A percentile compares a stretch with the other conserved stretches of the same genome.
Evolutionary conservation across 1,140 invertebrate genomes (phyloP).

Genomic region (Drosophila repletoides): DNA sequence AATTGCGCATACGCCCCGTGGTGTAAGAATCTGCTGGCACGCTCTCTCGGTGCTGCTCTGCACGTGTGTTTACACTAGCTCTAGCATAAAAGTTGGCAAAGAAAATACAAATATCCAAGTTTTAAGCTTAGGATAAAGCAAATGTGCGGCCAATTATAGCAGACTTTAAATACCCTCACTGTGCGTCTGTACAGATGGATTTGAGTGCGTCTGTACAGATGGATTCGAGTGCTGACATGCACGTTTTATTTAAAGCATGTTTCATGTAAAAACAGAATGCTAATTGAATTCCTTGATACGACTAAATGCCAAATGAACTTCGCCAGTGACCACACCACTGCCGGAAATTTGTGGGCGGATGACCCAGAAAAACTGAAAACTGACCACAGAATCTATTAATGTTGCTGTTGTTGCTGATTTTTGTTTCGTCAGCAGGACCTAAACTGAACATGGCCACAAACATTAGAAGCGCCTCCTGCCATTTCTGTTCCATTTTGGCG

Average conservation of each 20-base stretch:
- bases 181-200: background rate
- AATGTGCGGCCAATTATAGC: slow-evolving; percentile 30
- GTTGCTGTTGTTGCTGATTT: background rate
- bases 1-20: slow-evolving; percentile 67
- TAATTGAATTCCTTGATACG: slow-evolving; percentile 69
- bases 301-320: slow-evolving; percentile 41
- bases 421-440: background rate
- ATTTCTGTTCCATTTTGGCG: too few species aligned
- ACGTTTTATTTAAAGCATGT: slow-evolving; percentile 1
- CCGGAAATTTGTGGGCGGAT: slow-evolving; percentile 44
- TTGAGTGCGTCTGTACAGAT: too few species aligned
- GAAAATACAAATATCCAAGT: slow-evolving; percentile 67
- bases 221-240: background rate
- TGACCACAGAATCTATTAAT: slow-evolving; percentile 42
- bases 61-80: slow-evolving; percentile 18
- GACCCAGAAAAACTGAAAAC: too few species aligned
- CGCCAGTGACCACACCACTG: slow-evolving; percentile 8
- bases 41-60: background rate
- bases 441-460: slow-evolving; percentile 36
- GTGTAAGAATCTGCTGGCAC: slow-evolving; percentile 52
- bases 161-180: background rate
- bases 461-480: too few species aligned
- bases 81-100: slow-evolving; percentile 56
- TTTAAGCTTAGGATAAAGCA: slow-evolving; percentile 18
- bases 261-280: slow-evolving; percentile 72